Evolutionary conservation across 2,888 invertebrate genomes (phyloP).

Genomic region (Micoletzkya japonica): DNA sequence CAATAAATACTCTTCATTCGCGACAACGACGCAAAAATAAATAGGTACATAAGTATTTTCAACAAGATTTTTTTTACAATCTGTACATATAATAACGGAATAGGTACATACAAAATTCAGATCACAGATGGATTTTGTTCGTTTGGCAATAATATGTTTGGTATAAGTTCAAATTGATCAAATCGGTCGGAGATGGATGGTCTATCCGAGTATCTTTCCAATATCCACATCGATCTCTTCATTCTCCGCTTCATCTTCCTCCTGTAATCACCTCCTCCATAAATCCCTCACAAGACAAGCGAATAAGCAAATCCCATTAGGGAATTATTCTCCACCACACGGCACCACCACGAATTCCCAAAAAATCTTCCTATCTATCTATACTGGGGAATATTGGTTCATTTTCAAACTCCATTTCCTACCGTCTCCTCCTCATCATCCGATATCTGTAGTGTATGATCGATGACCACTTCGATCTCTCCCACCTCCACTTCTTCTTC

Average conservation of each 20-base stretch:
- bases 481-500: neutral
- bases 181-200: too few species aligned
- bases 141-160: too few species aligned
- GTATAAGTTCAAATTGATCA: too few species aligned
- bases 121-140: too few species aligned
- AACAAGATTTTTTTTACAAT: too few species aligned
- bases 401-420: conserved; percentile 15
- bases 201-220: conserved; percentile 14
- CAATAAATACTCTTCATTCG: too few species aligned
- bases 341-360: too few species aligned
- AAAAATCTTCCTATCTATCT: neutral
- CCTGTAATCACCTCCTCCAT: neutral
- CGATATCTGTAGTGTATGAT: neutral
- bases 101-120: too few species aligned
- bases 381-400: neutral
- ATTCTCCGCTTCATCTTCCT: neutral
- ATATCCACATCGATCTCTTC: conserved; percentile 26
- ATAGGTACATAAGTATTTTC: too few species aligned
- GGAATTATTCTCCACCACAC: too few species aligned
- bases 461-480: conserved; percentile 18
- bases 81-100: too few species aligned
- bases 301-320: neutral
- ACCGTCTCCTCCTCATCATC: conserved; percentile 12
- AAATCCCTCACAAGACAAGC: neutral
- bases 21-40: too few species aligned